Conservation (phyloP, 1,140 invertebrate genomes). For the Berghia stephanieae region DNA sequence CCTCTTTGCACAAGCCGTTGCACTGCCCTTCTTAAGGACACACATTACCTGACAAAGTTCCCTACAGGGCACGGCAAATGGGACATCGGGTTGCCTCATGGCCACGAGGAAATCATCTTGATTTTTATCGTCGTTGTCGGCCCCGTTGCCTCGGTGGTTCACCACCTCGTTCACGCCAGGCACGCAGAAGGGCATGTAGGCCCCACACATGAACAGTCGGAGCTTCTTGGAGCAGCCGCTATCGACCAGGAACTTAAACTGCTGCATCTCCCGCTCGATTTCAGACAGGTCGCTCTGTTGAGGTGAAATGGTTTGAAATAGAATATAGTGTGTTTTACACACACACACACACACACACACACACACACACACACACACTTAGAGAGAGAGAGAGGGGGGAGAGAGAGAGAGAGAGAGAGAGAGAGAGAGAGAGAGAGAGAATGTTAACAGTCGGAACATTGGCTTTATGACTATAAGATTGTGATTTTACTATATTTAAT, state of each 20-base stretch:
- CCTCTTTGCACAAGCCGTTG: no score
- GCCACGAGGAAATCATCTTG: background rate
- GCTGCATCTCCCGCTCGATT: conserved; percentile 37
- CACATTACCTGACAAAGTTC: conserved; percentile 42
- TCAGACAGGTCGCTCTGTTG: conserved; percentile 26
- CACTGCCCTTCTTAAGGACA: no score
- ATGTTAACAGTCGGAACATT: background rate
- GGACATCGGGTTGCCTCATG: conserved; percentile 14
- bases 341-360: no score
- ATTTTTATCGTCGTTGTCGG: background rate
- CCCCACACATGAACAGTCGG: conserved; percentile 40
- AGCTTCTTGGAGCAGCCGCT: conserved; percentile 36
- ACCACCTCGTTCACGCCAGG: background rate
- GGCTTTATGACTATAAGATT: background rate
- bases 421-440: background rate
- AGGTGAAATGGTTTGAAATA: background rate
- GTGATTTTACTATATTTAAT: no score
- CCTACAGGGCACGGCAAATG: conserved; percentile 39
- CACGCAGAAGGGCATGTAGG: conserved; percentile 43
- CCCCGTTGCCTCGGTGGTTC: background rate
- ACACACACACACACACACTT: no score
- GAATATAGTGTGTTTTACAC: no score
- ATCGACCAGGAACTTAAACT: conserved; percentile 34
- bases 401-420: background rate
- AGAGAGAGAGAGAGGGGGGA: no score